Evolutionary conservation across 2,797 vertebrate genomes (phyloP), one percentile per base, ranked within the genome.

Genomic region (Gephyroberyx darwinii): DNA sequence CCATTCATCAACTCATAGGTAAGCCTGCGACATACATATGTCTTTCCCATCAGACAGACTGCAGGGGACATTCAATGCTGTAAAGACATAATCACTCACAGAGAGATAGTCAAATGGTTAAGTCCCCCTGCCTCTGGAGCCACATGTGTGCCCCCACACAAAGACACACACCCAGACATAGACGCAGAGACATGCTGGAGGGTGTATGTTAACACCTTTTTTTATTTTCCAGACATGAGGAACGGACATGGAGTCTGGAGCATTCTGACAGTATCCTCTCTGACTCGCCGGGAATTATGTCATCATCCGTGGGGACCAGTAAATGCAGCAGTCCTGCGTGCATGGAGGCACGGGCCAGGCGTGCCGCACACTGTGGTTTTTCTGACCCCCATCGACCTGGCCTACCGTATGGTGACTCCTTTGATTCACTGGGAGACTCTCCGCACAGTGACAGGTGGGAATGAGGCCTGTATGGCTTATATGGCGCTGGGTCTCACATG

Each of bases 251-350:
- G 97, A 98, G 97, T 94, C 91, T 98, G 92, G 96, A 98, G 84
- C 93, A 92, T 84, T 97, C 96, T 0, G 96, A 97, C 89, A 98
- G 97, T 61, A 89, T 96, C 90, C 96, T 97, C 82, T 99, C 97
- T 0, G 97, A 99, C 88, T 97, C 96, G 63, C 96, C 96, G 85
- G 96, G 96, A 83, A 95, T 98, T 90, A 94, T 96, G 87, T 94
- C 97, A 86, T 99, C 97, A 0, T 98, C 97, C 0, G 96, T 99
- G 89, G 97, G 96, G 90, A 99, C 96, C 93, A 99, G 97, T 90
- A 98, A 99, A 92, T 99, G 97, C 95, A 99, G 96, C 94, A 99
- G 97, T 87, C 97, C 97, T 2, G 96, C 96, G 0, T 98, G 97
- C 5, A 94, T 96, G 91, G 96, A 98, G 89, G 96, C 97, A 0